These are phyloP conservation scores for Aplodontia rufa DNA, from an alignment of 2,113 vertebrate genomes.

Conservation along the genomic window DNA sequence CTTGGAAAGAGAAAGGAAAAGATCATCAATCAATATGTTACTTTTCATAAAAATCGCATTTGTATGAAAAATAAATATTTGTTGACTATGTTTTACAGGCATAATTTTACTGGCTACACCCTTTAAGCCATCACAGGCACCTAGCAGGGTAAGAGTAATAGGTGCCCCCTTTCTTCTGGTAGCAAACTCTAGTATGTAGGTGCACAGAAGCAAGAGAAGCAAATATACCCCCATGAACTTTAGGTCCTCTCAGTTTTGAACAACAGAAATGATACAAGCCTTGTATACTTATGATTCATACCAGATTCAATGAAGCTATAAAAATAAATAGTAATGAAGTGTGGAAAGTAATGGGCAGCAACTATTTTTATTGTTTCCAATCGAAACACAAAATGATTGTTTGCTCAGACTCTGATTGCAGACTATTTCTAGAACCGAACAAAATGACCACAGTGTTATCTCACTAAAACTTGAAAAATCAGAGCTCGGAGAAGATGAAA, in stretches of 20 bases:
- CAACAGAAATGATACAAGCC: constrained; percentile 58
- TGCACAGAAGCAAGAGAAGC: background rate
- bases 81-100: background rate
- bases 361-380: constrained; percentile 78
- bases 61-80: background rate
- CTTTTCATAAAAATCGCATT: background rate
- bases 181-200: background rate
- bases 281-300: constrained; percentile 66
- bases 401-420: constrained; percentile 71
- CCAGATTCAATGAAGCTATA: constrained; percentile 56
- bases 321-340: constrained; percentile 71
- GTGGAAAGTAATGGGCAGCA: constrained; percentile 57
- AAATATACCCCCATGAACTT: background rate
- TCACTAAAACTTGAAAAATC: constrained; percentile 29
- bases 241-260: constrained; percentile 33
- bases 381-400: constrained; percentile 69
- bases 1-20: background rate
- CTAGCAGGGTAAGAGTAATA: background rate
- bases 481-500: constrained; percentile 54
- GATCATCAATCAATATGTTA: background rate
- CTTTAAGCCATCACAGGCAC: background rate
- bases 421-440: constrained; percentile 71
- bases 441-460: constrained; percentile 65
- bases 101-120: background rate
- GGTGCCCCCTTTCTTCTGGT: background rate